Percentiles rank a stretch among this genome's conserved stretches.
Conservation (phyloP, 2,888 invertebrate genomes). For the Caenorhabditis afra region DNA sequence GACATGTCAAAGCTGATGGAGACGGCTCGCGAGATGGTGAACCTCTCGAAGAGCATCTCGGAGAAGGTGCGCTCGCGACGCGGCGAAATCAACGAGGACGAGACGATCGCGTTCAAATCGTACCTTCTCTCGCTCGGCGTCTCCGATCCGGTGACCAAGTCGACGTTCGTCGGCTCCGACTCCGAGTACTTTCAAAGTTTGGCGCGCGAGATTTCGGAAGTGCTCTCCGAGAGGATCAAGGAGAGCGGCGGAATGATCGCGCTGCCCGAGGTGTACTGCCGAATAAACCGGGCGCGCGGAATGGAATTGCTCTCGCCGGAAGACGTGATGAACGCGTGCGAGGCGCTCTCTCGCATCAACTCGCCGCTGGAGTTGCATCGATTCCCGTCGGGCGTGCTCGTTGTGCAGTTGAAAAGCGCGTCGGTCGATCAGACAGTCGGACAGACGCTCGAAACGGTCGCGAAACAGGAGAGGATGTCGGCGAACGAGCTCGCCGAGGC, state of each 20-base stretch:
- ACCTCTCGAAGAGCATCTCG: constrained; percentile 92
- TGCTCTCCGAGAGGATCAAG: constrained; percentile 89
- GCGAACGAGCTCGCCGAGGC: constrained; percentile 89
- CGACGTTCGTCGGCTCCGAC: constrained; percentile 88
- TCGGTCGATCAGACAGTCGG: constrained; percentile 82
- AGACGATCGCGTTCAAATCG: constrained; percentile 93
- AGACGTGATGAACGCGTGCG: constrained; percentile 93
- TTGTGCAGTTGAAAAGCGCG: constrained; percentile 88
- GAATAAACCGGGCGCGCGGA: constrained; percentile 96
- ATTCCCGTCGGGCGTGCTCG: constrained; percentile 96
- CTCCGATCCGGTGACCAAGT: constrained; percentile 96
- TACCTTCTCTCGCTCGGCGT: constrained; percentile 97
- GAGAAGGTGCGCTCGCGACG: constrained; percentile 93
- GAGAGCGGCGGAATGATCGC: constrained; percentile 97
- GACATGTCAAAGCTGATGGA: constrained; percentile 94
- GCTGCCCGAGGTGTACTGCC: constrained; percentile 95
- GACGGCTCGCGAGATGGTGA: constrained; percentile 98
- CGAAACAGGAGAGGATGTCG: constrained; percentile 86
- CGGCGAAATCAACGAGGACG: constrained; percentile 96
- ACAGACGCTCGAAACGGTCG: constrained; percentile 81
- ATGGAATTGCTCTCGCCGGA: constrained; percentile 96
- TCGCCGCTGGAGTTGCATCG: constrained; percentile 85
- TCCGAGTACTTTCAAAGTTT: constrained; percentile 89
- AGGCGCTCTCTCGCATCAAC: constrained; percentile 80
- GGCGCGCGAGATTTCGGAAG: constrained; percentile 89